A percentile compares a stretch with the other conserved stretches of the same genome.
Conservation (phyloP, 2,113 vertebrate species). For the Cyanocitta stelleri region DNA sequence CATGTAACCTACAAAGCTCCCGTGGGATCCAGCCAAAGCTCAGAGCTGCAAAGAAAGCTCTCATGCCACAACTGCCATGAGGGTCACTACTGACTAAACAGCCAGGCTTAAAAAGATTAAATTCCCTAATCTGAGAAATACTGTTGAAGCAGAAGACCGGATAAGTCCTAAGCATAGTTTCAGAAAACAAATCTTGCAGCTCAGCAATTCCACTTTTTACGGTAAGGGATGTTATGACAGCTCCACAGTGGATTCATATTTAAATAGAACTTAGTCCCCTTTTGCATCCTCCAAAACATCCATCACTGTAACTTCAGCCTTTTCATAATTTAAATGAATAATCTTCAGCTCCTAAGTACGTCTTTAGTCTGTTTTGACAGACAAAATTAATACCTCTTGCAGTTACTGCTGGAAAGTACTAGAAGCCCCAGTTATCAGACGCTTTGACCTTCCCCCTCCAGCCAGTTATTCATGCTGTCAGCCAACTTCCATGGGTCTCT, state of each 20-base stretch:
- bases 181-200: constrained; percentile 17
- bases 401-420: neutral
- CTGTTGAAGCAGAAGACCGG: neutral
- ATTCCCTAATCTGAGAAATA: neutral
- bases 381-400: constrained; percentile 28
- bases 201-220: constrained; percentile 37
- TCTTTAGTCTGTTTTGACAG: constrained; percentile 46
- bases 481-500: accelerated
- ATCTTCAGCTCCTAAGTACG: constrained; percentile 33
- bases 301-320: constrained; percentile 49
- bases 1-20: neutral
- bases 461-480: neutral
- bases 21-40: neutral
- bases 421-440: neutral
- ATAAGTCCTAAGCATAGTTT: neutral
- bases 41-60: neutral
- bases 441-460: neutral
- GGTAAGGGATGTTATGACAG: constrained; percentile 14
- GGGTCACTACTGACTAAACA: neutral
- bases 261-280: constrained; percentile 44
- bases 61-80: neutral
- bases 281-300: constrained; percentile 18
- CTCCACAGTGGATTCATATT: constrained; percentile 23
- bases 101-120: neutral
- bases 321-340: constrained; percentile 56